phyloP scores from a whole-genome alignment of 2,888 invertebrate species.

The Patella pellucida region DNA sequence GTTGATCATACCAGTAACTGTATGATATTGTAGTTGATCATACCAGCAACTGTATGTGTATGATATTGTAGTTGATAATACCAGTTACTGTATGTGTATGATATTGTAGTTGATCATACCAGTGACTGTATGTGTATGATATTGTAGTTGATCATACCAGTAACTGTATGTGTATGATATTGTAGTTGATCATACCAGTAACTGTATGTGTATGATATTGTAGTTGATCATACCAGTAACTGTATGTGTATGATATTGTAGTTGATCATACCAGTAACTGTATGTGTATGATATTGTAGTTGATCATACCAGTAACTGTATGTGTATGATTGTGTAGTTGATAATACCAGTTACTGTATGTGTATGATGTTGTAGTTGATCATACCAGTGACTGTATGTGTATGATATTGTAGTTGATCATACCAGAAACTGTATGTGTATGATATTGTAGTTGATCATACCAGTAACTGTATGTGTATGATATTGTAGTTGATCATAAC shows the following conservation, averaged over 20 bases:
- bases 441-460: neutral
- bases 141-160: neutral
- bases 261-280: neutral
- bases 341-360: neutral
- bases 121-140: neutral
- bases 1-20: neutral
- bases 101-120: neutral
- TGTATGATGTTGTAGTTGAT: neutral
- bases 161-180: constrained; percentile 6
- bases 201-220: neutral
- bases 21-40: neutral
- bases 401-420: neutral
- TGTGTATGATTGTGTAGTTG: neutral
- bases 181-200: neutral
- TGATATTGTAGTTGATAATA: neutral
- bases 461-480: neutral
- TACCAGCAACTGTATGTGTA: constrained; percentile 6
- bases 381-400: constrained; percentile 7
- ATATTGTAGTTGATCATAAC: neutral
- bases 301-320: neutral
- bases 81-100: neutral
- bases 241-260: constrained; percentile 1
- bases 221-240: neutral
- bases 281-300: constrained; percentile 4
- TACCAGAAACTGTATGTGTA: neutral